phyloP scores from a whole-genome alignment of 2,797 vertebrate genomes.

The Xiphophorus birchmanni region DNA sequence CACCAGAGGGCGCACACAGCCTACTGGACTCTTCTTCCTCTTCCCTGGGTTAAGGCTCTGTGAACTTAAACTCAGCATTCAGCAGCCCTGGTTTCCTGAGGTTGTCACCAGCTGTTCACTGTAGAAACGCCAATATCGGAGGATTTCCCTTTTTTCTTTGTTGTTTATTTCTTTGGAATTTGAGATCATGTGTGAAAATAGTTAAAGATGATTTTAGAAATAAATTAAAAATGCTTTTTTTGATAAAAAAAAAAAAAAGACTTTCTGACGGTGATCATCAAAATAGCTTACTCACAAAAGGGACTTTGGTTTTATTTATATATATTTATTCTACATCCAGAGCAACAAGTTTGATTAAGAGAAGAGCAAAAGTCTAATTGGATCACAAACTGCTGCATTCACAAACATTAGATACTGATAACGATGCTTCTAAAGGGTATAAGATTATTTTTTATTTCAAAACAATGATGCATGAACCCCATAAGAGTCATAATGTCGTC shows the following conservation, averaged over 20 bases:
- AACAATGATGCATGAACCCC: background rate
- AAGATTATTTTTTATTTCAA: background rate
- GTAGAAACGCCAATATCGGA: slow-evolving; percentile 96
- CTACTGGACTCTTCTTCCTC: slow-evolving; percentile 37
- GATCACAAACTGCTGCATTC: background rate
- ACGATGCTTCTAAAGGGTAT: background rate
- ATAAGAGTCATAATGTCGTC: background rate
- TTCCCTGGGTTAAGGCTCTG: slow-evolving; percentile 40
- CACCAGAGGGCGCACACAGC: slow-evolving; percentile 49
- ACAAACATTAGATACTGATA: background rate
- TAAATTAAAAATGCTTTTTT: slow-evolving; percentile 79
- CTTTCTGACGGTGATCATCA: slow-evolving; percentile 58
- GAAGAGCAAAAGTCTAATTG: background rate
- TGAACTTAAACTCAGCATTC: slow-evolving; percentile 57
- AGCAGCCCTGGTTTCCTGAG: slow-evolving; percentile 79
- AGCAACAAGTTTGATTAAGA: background rate
- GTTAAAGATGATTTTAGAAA: slow-evolving; percentile 80
- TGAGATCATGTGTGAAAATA: slow-evolving; percentile 80
- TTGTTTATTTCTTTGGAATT: slow-evolving; percentile 77
- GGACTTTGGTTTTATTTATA: background rate
- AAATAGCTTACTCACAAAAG: slow-evolving; percentile 3
- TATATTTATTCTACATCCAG: background rate
- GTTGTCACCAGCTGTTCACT: slow-evolving; percentile 94
- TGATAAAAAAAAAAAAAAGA: slow-evolving; percentile 64
- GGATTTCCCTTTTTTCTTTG: slow-evolving; percentile 44